Evolutionary conservation across 2,888 invertebrate species (phyloP).

Genomic region (Tricholauxania praeusta): DNA sequence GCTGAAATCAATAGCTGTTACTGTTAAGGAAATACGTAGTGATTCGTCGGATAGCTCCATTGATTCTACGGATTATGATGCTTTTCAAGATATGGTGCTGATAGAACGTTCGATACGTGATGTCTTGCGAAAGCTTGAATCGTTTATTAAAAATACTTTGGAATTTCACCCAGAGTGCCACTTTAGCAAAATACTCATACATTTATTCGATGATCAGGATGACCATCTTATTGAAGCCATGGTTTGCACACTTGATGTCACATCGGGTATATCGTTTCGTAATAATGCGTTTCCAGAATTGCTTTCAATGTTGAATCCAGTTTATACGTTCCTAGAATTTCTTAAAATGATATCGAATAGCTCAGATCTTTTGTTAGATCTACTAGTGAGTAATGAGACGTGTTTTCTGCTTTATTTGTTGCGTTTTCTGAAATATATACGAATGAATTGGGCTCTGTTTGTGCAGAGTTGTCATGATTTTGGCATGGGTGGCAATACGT

Average conservation of each 20-base stretch:
- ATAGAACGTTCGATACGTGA: constrained; percentile 88
- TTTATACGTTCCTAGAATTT: constrained; percentile 88
- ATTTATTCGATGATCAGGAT: constrained; percentile 90
- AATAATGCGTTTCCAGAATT: constrained; percentile 85
- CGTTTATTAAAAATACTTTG: constrained; percentile 82
- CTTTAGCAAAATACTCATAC: constrained; percentile 88
- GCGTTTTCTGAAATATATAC: constrained; percentile 85
- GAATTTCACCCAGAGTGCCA: constrained; percentile 91
- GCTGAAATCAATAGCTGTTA: constrained; percentile 89
- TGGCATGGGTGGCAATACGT: constrained; percentile 70
- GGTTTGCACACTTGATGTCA: constrained; percentile 91
- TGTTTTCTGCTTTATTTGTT: constrained; percentile 88
- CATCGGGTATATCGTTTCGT: constrained; percentile 85
- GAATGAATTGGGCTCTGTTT: constrained; percentile 87
- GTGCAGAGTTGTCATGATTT: constrained; percentile 79
- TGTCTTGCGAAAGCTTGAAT: constrained; percentile 84
- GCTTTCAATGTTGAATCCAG: constrained; percentile 85
- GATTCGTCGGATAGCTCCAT: constrained; percentile 89
- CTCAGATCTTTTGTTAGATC: constrained; percentile 83
- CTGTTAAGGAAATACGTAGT: constrained; percentile 89
- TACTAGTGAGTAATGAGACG: constrained; percentile 90
- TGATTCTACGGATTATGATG: constrained; percentile 86
- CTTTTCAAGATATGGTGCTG: constrained; percentile 89
- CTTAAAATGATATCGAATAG: constrained; percentile 85
- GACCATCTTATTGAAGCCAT: constrained; percentile 92